phyloP scores from a whole-genome alignment of 2,888 invertebrate species.

The Dioctria linearis region DNA sequence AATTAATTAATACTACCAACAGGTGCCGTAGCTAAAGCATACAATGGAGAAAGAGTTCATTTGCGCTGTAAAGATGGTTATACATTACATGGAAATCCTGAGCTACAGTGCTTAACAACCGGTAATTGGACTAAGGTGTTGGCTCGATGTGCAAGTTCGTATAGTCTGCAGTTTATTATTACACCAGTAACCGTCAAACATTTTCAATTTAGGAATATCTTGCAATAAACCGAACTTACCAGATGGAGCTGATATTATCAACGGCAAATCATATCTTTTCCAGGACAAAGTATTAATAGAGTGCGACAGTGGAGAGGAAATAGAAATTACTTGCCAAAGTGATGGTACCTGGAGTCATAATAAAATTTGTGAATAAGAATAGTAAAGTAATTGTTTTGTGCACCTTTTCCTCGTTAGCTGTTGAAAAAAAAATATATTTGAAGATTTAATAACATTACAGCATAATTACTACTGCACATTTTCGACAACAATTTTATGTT shows the following conservation, averaged over 20 bases:
- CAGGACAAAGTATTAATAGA: constrained; percentile 70
- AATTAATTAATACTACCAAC: neutral
- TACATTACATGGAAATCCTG: constrained; percentile 70
- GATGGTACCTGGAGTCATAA: constrained; percentile 63
- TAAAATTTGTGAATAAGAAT: constrained; percentile 55
- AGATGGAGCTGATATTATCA: constrained; percentile 67
- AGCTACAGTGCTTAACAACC: constrained; percentile 70
- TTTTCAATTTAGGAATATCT: constrained; percentile 70
- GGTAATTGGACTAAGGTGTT: constrained; percentile 73
- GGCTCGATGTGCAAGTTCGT: constrained; percentile 73
- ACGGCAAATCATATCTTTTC: constrained; percentile 72
- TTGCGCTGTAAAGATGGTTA: constrained; percentile 72
- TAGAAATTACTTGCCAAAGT: constrained; percentile 65
- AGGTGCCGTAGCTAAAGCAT: constrained; percentile 58
- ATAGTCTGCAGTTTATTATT: neutral
- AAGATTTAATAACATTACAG: too few relatives aligned
- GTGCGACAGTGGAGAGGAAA: constrained; percentile 54
- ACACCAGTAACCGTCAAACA: neutral
- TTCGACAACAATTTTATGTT: too few relatives aligned
- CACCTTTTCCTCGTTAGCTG: too few relatives aligned
- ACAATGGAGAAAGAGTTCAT: constrained; percentile 69
- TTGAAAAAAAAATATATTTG: too few relatives aligned
- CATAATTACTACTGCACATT: too few relatives aligned
- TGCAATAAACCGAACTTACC: constrained; percentile 72
- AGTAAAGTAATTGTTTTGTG: too few relatives aligned